Evolutionary conservation across 1,140 invertebrate genomes (phyloP).

Genomic region (Papilio glaucus): DNA sequence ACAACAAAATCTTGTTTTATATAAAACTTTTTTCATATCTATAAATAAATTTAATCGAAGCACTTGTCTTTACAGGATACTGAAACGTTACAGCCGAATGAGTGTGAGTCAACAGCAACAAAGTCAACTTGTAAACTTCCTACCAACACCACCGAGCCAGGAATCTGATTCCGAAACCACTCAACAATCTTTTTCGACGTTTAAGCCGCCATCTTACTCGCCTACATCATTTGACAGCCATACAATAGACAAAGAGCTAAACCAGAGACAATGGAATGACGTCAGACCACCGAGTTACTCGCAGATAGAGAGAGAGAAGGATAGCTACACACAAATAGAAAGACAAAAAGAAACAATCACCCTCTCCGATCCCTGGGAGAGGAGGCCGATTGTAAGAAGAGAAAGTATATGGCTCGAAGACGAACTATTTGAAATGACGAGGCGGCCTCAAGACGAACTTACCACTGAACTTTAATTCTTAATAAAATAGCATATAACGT

Average conservation of each 20-base stretch:
- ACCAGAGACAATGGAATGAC: conserved; percentile 77
- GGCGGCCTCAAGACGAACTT: conserved; percentile 90
- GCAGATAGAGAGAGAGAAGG: conserved; percentile 66
- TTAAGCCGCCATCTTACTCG: conserved; percentile 84
- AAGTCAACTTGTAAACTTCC: conserved; percentile 86
- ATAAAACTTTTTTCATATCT: background rate
- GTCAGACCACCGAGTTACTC: conserved; percentile 83
- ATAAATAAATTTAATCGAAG: background rate
- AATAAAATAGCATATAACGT: conserved; percentile 32
- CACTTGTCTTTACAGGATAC: conserved; percentile 70
- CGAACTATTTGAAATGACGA: conserved; percentile 89
- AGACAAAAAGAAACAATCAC: conserved; percentile 67
- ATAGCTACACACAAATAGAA: conserved; percentile 75
- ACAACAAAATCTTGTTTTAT: too few relatives aligned
- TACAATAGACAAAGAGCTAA: conserved; percentile 72
- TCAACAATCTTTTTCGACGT: conserved; percentile 83
- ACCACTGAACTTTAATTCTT: conserved; percentile 87
- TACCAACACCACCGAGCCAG: conserved; percentile 84
- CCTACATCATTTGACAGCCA: conserved; percentile 75
- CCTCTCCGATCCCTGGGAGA: conserved; percentile 84
- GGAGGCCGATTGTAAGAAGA: conserved; percentile 73
- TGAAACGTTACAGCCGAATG: conserved; percentile 88
- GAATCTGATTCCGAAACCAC: conserved; percentile 69
- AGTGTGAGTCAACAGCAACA: conserved; percentile 71
- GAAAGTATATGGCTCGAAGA: conserved; percentile 87